These are phyloP conservation scores for Pachliopta kotzebuea DNA, from an alignment of 2,888 invertebrate genomes.

Conservation along the genomic window DNA sequence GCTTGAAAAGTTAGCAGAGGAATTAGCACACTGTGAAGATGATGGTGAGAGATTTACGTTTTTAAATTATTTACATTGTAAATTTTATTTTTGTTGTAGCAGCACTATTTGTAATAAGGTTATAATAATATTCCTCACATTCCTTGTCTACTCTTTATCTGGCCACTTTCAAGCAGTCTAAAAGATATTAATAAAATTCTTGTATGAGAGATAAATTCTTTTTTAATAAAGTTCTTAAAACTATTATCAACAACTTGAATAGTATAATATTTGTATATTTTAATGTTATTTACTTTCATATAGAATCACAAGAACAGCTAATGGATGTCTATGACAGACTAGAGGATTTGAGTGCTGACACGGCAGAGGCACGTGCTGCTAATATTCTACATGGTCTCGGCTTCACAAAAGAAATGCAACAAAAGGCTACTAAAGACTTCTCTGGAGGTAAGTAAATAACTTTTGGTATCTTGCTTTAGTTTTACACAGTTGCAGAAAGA, in stretches of 20 bases:
- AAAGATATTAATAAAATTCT: not conserved
- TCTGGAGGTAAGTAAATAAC: slow-evolving; percentile 82
- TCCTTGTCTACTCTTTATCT: not conserved
- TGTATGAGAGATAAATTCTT: too few relatives aligned
- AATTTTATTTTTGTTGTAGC: not conserved
- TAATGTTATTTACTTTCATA: not conserved
- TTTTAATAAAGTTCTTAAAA: too few relatives aligned
- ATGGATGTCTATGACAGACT: slow-evolving; percentile 98
- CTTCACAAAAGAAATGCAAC: slow-evolving; percentile 93
- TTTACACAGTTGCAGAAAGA: not conserved
- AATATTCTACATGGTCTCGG: slow-evolving; percentile 98
- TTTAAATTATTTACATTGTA: not conserved
- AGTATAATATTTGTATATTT: too few relatives aligned
- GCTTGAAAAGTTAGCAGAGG: slow-evolving; percentile 95
- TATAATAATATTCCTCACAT: not conserved
- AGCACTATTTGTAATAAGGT: not conserved
- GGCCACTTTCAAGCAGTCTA: not conserved
- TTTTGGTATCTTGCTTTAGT: too few relatives aligned
- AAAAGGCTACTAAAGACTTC: slow-evolving; percentile 91
- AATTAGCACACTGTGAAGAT: slow-evolving; percentile 91
- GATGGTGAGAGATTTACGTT: slow-evolving; percentile 83
- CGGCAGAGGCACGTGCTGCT: slow-evolving; percentile 96
- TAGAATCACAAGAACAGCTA: slow-evolving; percentile 94
- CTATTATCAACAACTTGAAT: too few relatives aligned
- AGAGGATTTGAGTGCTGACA: slow-evolving; percentile 97